phyloP scores from a whole-genome alignment of 1,140 invertebrate species.

The Brachystomella parvula region DNA sequence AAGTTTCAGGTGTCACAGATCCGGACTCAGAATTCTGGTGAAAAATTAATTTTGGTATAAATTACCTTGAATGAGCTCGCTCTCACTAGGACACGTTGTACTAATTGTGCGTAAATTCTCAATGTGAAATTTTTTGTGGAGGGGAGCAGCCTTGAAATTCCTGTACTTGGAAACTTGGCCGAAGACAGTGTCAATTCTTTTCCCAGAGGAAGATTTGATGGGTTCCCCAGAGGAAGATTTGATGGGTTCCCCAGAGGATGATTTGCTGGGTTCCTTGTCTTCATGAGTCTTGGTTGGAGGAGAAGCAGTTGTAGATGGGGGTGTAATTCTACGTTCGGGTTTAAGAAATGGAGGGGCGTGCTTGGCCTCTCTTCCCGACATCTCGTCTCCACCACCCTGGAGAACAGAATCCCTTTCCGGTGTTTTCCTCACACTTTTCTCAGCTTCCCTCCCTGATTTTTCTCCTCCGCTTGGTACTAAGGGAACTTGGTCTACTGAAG shows the following conservation, averaged over 20 bases:
- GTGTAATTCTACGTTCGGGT: slow-evolving; percentile 31
- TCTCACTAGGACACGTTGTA: slow-evolving; percentile 83
- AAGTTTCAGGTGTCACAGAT: no score
- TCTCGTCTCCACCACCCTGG: not conserved
- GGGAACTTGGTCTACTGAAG: no score
- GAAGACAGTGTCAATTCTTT: slow-evolving; percentile 76
- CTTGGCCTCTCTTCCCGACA: not conserved
- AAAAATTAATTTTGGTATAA: no score
- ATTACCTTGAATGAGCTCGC: slow-evolving; percentile 79
- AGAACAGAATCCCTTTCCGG: not conserved
- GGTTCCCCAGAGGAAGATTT: slow-evolving; percentile 36
- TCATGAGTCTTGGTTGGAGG: not conserved
- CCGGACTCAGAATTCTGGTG: no score
- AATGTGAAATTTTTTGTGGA: slow-evolving; percentile 81
- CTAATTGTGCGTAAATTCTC: slow-evolving; percentile 86
- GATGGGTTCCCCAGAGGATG: slow-evolving; percentile 34
- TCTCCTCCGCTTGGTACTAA: no score
- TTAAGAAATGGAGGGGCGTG: slow-evolving; percentile 25
- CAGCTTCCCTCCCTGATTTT: not conserved
- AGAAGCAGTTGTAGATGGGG: slow-evolving; percentile 7
- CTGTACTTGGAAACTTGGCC: slow-evolving; percentile 86
- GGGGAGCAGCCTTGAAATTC: slow-evolving; percentile 79
- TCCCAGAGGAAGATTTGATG: slow-evolving; percentile 48
- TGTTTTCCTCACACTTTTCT: no score
- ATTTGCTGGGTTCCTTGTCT: not conserved